A percentile compares a stretch with the other conserved stretches of the same genome.
These are phyloP conservation scores for Myrmecophaga tridactyla DNA, from an alignment of 2,113 vertebrate species.

Conservation along the genomic window DNA sequence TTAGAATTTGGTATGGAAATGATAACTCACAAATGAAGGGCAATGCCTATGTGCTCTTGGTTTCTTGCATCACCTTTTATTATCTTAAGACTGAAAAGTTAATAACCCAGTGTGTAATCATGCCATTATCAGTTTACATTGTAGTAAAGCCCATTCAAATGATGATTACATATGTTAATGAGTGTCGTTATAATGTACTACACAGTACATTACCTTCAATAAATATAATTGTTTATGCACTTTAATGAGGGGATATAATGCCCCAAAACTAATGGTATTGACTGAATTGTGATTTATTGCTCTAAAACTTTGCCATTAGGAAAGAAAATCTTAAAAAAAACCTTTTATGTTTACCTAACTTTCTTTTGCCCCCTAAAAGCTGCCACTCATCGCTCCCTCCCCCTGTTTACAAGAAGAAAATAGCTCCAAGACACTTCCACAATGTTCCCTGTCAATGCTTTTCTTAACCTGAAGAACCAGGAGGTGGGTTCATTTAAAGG, in stretches of 20 bases:
- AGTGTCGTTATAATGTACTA: constrained; percentile 89
- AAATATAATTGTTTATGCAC: constrained; percentile 93
- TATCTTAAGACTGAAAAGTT: constrained; percentile 88
- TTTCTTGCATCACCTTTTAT: constrained; percentile 88
- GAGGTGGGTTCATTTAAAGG: constrained; percentile 85
- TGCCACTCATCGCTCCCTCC: constrained; percentile 84
- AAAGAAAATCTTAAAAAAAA: constrained; percentile 83
- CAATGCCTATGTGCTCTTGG: constrained; percentile 77
- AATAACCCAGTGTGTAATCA: constrained; percentile 91
- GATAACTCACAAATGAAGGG: constrained; percentile 80
- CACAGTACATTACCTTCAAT: constrained; percentile 93
- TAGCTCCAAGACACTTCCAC: constrained; percentile 78
- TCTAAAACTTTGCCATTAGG: constrained; percentile 87
- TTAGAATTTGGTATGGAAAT: constrained; percentile 71
- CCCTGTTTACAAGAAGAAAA: constrained; percentile 80
- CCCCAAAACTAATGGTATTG: constrained; percentile 89
- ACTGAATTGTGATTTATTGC: constrained; percentile 90
- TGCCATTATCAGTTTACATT: constrained; percentile 90
- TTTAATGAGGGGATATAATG: constrained; percentile 89
- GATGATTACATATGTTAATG: constrained; percentile 93
- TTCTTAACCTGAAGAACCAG: constrained; percentile 85
- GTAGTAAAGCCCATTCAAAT: constrained; percentile 89
- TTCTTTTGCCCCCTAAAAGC: constrained; percentile 79
- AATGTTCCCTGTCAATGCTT: constrained; percentile 78
- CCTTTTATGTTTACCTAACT: constrained; percentile 84